Evolutionary conservation across 2,113 vertebrate species (phyloP).

Genomic region (Strigops habroptila): DNA sequence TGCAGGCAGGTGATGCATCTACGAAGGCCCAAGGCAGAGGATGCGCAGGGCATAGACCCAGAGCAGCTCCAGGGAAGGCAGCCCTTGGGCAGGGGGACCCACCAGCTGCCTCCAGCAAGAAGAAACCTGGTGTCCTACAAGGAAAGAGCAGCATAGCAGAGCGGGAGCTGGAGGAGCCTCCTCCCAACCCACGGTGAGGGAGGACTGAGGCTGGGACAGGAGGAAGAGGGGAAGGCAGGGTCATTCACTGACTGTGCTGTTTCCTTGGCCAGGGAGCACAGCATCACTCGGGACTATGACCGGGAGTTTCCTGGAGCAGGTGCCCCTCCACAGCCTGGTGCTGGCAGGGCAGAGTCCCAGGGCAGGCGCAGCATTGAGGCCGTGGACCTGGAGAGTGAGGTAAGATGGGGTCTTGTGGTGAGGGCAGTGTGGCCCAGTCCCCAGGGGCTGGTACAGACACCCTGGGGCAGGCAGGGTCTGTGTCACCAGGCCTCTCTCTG

Average conservation of each 20-base stretch:
- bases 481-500: not conserved
- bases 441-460: not conserved
- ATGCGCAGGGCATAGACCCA: not conserved
- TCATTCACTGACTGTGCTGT: not conserved
- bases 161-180: constrained; percentile 29
- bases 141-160: constrained; percentile 9
- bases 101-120: not conserved
- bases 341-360: not conserved
- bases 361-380: constrained; percentile 33
- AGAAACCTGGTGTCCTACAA: not conserved
- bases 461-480: not conserved
- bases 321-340: not conserved
- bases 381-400: constrained; percentile 73
- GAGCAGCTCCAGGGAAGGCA: not conserved
- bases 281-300: constrained; percentile 76
- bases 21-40: constrained; percentile 5
- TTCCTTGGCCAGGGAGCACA: constrained; percentile 67
- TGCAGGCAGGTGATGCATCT: not conserved
- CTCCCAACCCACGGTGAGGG: constrained; percentile 45
- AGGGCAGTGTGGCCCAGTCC: not conserved
- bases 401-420: not conserved
- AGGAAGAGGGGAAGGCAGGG: not conserved
- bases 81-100: not conserved
- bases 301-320: constrained; percentile 71
- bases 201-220: not conserved